phyloP scores from a whole-genome alignment of 2,113 vertebrate species.

The Regulus satrapa region DNA sequence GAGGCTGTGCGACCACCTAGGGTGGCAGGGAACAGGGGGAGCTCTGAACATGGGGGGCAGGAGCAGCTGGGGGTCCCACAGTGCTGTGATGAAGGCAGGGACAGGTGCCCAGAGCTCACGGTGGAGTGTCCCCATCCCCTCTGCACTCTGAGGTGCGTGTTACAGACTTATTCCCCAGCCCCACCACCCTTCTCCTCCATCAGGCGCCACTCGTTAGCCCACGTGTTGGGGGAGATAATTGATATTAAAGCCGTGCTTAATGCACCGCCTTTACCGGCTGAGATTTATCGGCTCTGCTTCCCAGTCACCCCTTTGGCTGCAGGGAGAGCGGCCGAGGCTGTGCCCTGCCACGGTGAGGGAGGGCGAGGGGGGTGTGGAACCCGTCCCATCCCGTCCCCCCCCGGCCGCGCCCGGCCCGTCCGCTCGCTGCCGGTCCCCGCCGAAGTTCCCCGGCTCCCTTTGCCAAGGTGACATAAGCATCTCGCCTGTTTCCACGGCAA shows the following conservation, averaged over 20 bases:
- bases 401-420: no score
- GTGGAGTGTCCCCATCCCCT: not conserved
- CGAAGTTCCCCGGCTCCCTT: conserved; percentile 26
- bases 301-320: conserved; percentile 52
- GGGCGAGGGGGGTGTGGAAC: not conserved
- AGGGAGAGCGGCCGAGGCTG: not conserved
- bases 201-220: not conserved
- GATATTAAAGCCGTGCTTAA: conserved; percentile 75
- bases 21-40: not conserved
- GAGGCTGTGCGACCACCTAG: not conserved
- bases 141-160: not conserved
- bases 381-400: no score
- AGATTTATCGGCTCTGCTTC: conserved; percentile 69
- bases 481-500: conserved; percentile 63
- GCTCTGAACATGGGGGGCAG: rapidly evolving
- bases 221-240: conserved; percentile 66
- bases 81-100: not conserved
- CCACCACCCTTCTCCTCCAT: not conserved
- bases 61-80: not conserved
- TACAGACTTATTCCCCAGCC: not conserved
- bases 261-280: conserved; percentile 57
- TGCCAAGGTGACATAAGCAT: conserved; percentile 67
- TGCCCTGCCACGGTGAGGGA: not conserved
- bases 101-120: rapidly evolving
- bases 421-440: not conserved